These are phyloP conservation scores for Crotophaga sulcirostris DNA, from an alignment of 2,113 vertebrate species.

Conservation along the genomic window DNA sequence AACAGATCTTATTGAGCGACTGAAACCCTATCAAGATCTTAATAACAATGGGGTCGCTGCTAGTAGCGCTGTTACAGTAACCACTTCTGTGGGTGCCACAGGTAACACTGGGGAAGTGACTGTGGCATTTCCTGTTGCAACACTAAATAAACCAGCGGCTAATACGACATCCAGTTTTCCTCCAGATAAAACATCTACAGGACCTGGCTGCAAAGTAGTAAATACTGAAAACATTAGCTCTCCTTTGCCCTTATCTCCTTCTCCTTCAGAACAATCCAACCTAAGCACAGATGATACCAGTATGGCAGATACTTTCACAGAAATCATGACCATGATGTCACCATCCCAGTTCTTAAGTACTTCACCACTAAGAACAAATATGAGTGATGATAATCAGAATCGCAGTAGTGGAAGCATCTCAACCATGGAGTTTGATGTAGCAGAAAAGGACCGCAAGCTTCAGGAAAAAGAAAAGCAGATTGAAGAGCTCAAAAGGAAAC, in stretches of 20 bases:
- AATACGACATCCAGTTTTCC: conserved; percentile 52
- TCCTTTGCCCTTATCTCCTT: conserved; percentile 86
- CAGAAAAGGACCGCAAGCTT: conserved; percentile 88
- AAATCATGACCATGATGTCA: conserved; percentile 76
- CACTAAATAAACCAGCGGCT: conserved; percentile 56
- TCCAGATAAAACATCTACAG: conserved; percentile 61
- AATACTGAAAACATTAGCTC: conserved; percentile 72
- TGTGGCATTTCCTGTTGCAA: conserved; percentile 61
- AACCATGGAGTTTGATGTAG: conserved; percentile 72
- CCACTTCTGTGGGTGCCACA: conserved; percentile 43
- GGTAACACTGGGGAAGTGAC: conserved; percentile 67
- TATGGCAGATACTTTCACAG: conserved; percentile 76
- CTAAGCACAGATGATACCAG: conserved; percentile 80
- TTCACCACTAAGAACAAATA: conserved; percentile 62
- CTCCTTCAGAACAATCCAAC: conserved; percentile 81
- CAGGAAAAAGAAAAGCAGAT: conserved; percentile 98
- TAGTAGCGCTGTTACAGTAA: conserved; percentile 50
- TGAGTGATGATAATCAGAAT: conserved; percentile 71
- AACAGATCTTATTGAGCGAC: conserved; percentile 92
- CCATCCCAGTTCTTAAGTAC: conserved; percentile 69
- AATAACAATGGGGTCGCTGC: conserved; percentile 57
- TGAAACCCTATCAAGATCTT: conserved; percentile 91
- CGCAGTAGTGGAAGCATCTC: conserved; percentile 55
- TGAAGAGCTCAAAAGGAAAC: conserved; percentile 91
- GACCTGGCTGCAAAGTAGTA: conserved; percentile 33